phyloP scores from a whole-genome alignment of 2,888 invertebrate genomes.

The Agrochola macilenta region DNA sequence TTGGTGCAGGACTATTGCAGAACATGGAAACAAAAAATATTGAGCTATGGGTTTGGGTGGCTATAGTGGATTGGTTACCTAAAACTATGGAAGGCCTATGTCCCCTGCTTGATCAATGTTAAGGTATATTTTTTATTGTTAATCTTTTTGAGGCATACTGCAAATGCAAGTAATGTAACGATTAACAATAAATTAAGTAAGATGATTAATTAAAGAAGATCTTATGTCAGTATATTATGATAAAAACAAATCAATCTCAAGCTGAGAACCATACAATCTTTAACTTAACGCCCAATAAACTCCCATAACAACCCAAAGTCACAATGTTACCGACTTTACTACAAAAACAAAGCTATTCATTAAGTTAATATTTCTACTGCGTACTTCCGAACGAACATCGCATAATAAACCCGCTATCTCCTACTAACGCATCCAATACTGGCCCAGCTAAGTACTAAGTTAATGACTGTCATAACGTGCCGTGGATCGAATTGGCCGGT shows the following conservation, averaged over 20 bases:
- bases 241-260: conserved; percentile 1
- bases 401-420: conserved; percentile 52
- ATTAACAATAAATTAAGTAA: background rate
- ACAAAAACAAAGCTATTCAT: conserved; percentile 43
- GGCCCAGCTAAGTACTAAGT: conserved; percentile 35
- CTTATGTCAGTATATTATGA: background rate
- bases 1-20: too few species aligned
- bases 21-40: too few species aligned
- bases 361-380: conserved; percentile 39
- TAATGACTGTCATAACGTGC: conserved; percentile 49
- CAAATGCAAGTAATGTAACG: background rate
- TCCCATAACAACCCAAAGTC: conserved; percentile 12
- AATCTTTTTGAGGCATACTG: too few species aligned
- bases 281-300: conserved; percentile 25
- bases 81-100: too few species aligned
- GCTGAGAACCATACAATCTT: background rate
- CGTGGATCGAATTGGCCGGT: conserved; percentile 40
- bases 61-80: too few species aligned
- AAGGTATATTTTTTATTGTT: too few species aligned
- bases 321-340: background rate
- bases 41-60: too few species aligned
- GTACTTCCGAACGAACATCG: conserved; percentile 30
- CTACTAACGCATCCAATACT: conserved; percentile 29
- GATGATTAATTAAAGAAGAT: too few species aligned
- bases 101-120: too few species aligned